These are phyloP conservation scores for Carollia perspicillata DNA, from an alignment of 2,113 vertebrate genomes.

Conservation along the genomic window DNA sequence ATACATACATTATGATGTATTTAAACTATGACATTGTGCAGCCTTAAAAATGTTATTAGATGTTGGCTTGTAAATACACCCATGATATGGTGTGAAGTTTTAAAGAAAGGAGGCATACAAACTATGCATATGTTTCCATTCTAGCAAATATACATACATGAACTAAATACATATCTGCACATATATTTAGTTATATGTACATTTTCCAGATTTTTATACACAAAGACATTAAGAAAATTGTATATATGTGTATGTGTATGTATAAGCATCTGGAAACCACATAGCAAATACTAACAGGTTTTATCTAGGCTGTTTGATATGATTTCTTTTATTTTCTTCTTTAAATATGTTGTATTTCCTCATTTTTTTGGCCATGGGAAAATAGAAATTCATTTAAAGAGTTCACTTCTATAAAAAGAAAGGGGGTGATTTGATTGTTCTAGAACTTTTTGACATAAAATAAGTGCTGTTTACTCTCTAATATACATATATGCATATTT, in stretches of 20 bases:
- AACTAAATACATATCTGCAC: background rate
- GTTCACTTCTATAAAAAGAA: slow-evolving; percentile 7
- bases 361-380: background rate
- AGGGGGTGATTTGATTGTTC: background rate
- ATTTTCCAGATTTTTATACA: background rate
- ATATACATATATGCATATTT: background rate
- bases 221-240: background rate
- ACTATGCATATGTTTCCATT: background rate
- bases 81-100: background rate
- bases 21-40: background rate
- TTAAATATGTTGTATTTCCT: background rate
- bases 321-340: background rate
- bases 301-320: background rate
- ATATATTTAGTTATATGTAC: background rate
- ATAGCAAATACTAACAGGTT: background rate
- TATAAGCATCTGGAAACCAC: background rate
- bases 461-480: background rate
- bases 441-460: slow-evolving; percentile 20
- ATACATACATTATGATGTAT: background rate
- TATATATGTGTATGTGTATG: background rate
- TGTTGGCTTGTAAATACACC: background rate
- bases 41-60: background rate
- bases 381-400: slow-evolving; percentile 26
- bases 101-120: background rate
- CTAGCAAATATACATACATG: background rate